Base-by-base conservation (phyloP, 2,888 invertebrate species). In the Scrobipalpa costella region DNA sequence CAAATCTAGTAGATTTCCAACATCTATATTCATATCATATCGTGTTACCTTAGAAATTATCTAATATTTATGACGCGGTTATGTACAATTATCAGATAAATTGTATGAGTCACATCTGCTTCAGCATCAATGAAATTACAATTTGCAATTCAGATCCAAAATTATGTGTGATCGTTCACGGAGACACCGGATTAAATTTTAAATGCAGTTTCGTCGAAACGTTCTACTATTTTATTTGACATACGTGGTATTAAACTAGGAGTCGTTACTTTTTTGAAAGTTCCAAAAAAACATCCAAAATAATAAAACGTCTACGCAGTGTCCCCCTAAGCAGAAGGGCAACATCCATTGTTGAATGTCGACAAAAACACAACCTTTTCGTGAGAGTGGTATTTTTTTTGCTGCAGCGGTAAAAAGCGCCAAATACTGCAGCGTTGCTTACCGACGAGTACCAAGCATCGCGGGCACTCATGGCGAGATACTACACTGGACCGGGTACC, bases 301-400 rank as follows among this genome's bases (percentile, higher is more conserved):
- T 81, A 80, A 73, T 67, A 64, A 69, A 74, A 68, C 75, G 74
- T 73, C 76, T 74, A 76, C 69, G 70, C 83, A 77, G 74, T 71
- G 70, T 71, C n/a, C 77, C 80, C 83, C 81, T 70, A 75, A 73
- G 76, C 73, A 67, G 74, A 79, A 83, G 86, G 84, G 84, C 79
- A 81, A 82, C 77, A 77, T 76, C 78, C 80, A 85, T 89, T 89
- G 88, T 88, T 79, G 69, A 77, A 73, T 76, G 74, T 73, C 64
- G 73, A 77, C 80, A 84, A 84, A 75, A 69, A 64, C 63, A 64
- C 68, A 61, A 72, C 63, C 64, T 72, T 77, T 77, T 63, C 72
- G 68, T 70, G 71, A 65, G 70, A 65, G 69, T 71, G 67, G 68
- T 69, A 69, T n/a, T n/a, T 71, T 76, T 82, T 84, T 82, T 79